A percentile compares a stretch with the other conserved stretches of the same genome.
Evolutionary conservation across 2,888 invertebrate genomes (phyloP).

Genomic region (Brenthis daphne): DNA sequence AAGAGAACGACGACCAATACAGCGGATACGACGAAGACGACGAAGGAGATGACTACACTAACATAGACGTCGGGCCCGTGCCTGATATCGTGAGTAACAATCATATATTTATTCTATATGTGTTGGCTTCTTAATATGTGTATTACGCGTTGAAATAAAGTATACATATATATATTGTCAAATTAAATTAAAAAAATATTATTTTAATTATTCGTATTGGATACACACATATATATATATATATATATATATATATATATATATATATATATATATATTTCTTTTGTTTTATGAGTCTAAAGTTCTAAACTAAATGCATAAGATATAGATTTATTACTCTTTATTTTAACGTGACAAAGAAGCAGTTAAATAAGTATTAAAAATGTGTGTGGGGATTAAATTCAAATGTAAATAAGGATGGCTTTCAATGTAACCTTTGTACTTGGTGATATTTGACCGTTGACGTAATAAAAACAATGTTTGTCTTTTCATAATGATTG

Average conservation of each 20-base stretch:
- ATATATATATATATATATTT: too few species aligned
- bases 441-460: not conserved
- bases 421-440: constrained; percentile 10
- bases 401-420: constrained; percentile 15
- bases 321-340: not conserved
- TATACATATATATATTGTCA: not conserved
- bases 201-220: too few species aligned
- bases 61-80: constrained; percentile 51
- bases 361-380: not conserved
- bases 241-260: too few species aligned
- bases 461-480: not conserved
- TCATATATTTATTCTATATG: not conserved
- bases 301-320: too few species aligned
- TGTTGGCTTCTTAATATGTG: not conserved
- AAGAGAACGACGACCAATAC: constrained; percentile 67
- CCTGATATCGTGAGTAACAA: constrained; percentile 60
- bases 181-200: not conserved
- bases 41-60: constrained; percentile 58
- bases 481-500: not conserved
- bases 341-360: not conserved
- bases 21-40: constrained; percentile 67
- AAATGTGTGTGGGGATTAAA: not conserved
- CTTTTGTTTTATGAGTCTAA: too few species aligned
- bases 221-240: too few species aligned
- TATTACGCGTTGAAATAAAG: not conserved